Base-by-base conservation (phyloP, 23 tunicate species). In the Trididemnum miniatum region DNA sequence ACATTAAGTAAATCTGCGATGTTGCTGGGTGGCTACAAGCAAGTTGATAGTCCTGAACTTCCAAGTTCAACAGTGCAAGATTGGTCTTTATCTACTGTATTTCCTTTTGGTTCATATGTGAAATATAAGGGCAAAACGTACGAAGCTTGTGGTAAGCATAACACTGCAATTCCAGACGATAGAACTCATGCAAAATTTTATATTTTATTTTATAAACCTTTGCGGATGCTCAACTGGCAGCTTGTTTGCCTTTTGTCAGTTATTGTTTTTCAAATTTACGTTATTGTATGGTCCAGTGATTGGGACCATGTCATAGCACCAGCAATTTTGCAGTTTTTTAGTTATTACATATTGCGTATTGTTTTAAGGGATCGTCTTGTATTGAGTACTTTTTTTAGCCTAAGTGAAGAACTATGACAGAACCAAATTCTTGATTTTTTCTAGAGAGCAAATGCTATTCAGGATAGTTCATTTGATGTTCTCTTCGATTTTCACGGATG, bases 311-410 rank as follows among this genome's bases (percentile, higher is more conserved):
- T 87, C n/a, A 83, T 92, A 5, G 80, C 83, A 4, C 88, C 86
- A 0, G 97, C 97, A 0, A 78, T 92, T 57, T 71, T 92, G 71
- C 97, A 87, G 83, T 92, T 92, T 87, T 91, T 91, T 34, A 91
- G 97, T 63, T 89, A 71, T 82, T 87, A 82, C 73, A 75, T 92
- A 35, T 65, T 92, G 71, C 82, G 79, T 69, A 59, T 76, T 3
- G 64, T 91, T 20, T 62, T 87, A 27, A 40, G 91, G 35, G 97
- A 92, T 72, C 81, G 91, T 5, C 83, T 92, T 44, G 83, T 91
- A 2, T 35, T 91, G 34, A 73, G 75, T 32, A 67, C 75, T 30
- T 67, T 67, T 67, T 67, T 30, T 32, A 32, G n/a, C 38, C 75
- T 67, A 2, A 31, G 32, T 23, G 28, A 62, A 18, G 27, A 62